Base-by-base conservation (phyloP, 1,140 invertebrate genomes). In the Hycleus phaleratus region DNA sequence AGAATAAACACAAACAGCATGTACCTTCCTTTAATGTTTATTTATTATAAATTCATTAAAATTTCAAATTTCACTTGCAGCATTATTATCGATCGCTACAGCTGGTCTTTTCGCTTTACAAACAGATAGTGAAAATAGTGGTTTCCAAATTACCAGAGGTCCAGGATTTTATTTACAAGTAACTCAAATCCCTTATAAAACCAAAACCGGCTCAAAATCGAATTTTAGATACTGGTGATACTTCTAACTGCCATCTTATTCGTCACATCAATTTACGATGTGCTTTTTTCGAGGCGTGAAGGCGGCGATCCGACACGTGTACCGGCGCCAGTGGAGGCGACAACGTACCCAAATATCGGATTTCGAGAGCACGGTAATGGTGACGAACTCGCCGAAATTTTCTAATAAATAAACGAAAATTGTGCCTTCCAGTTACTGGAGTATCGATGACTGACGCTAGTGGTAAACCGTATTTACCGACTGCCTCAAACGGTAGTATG, bases 111-210 rank as follows among this genome's bases (percentile, higher is more conserved):
- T 92, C 69, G 88, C 88, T 26, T 75, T 89, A 44, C 88, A 91
- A 77, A 88, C 86, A 64, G 88, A 92, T 79, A 81, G 81, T 74
- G 80, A 83, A 61, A 81, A 80, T 59, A 77, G 76, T 57, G 87
- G 87, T 55, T 91, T 88, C 69, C 77, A 82, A 63, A 78, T 91
- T 58, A 81, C 79, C 26, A 80, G 88, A 69, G 87, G 87, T 64
- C 84, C 88, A 70, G 88, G 85, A 56, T 92, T 93, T 75, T 92
- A 91, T 71, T 82, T 91, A 73, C 88, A 91, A 82, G 89, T 91
- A 42, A 42, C 18, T 3, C 11, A 42, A 10, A 42, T n/a, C 1
- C 0, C 3, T 42, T 42, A 9, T 18, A 18, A 18, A 18, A 18
- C 4, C 40, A 5, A 10, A 42, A 42, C 9, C 11, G 11, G 10